Evolutionary conservation across 2,888 invertebrate species (phyloP).

Genomic region (Andrena chrysosceles): DNA sequence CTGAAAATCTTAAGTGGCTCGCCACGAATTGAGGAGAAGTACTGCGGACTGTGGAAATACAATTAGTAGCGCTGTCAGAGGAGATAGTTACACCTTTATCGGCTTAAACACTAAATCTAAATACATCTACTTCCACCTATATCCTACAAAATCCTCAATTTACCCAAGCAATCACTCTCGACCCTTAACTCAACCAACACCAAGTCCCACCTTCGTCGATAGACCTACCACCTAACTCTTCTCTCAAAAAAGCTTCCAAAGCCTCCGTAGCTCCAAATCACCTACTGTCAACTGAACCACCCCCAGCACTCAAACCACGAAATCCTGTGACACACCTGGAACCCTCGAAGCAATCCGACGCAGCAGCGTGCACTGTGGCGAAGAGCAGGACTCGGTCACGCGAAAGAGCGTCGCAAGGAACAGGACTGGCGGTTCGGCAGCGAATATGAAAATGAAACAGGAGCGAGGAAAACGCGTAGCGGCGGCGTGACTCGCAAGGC

Average conservation of each 20-base stretch:
- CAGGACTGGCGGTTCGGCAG: constrained; percentile 6
- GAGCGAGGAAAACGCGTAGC: constrained; percentile 58
- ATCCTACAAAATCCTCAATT: too few species aligned
- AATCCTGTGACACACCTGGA: neutral
- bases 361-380: neutral
- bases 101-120: neutral
- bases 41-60: neutral
- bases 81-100: too few species aligned
- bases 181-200: too few species aligned
- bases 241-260: too few species aligned
- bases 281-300: too few species aligned
- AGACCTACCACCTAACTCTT: too few species aligned
- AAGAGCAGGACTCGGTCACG: neutral
- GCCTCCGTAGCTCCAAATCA: too few species aligned
- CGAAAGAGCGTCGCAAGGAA: neutral
- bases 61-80: neutral
- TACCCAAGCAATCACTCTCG: too few species aligned
- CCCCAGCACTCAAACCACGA: too few species aligned
- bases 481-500: constrained; percentile 66
- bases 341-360: neutral
- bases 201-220: too few species aligned
- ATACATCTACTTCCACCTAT: neutral
- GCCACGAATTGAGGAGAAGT: neutral
- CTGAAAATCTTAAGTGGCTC: neutral
- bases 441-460: constrained; percentile 60